Evolutionary conservation across 2,888 invertebrate species (phyloP), one percentile per base, ranked within the genome.

Genomic region (Endotricha flammealis): DNA sequence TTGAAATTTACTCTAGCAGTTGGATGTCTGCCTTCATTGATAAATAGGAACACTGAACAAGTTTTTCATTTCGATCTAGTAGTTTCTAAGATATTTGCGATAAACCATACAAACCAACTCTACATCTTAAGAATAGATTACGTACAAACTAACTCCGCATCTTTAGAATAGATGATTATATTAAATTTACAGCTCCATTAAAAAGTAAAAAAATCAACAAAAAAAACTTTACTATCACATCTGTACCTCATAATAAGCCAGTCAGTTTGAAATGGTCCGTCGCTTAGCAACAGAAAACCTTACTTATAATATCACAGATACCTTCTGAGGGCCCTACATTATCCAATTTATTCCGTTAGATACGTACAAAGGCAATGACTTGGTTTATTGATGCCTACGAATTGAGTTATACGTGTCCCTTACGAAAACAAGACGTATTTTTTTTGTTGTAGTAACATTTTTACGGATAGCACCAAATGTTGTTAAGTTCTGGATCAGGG

Each of bases 281-380:
- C 20, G 30, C 30, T 8, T 10, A 20, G 30, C 32, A 25, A 33
- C 14, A 10, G 8, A 33, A 22, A 16, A 20, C 12, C 2, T 33
- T 8, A 10, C 27, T 27, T 16, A 24, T 31, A 22, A 12, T 12
- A 31, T 22, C 20, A 31, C 31, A 22, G 22, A 22, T 12, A 33
- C 11, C 25, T 16, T 32, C 37, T 44, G 46, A 46, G 38, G 45
- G 46, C 46, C 43, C 42, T 39, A 53, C 64, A 62, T 76, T 65
- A 76, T 70, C 70, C 64, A 74, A 75, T 76, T 75, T 68, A 48
- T 57, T 53, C 44, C 51, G 45, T 28, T 28, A 42, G 48, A 53
- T 50, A 55, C 45, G 48, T 50, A 67, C 63, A 66, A 70, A 65
- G 55, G 58, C 72, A 73, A 69, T 71, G 74, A 67, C 61, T 50